Percentiles rank a stretch among this genome's conserved stretches.
These are phyloP conservation scores for Gavia stellata DNA, from an alignment of 2,113 vertebrate species.

Conservation along the genomic window DNA sequence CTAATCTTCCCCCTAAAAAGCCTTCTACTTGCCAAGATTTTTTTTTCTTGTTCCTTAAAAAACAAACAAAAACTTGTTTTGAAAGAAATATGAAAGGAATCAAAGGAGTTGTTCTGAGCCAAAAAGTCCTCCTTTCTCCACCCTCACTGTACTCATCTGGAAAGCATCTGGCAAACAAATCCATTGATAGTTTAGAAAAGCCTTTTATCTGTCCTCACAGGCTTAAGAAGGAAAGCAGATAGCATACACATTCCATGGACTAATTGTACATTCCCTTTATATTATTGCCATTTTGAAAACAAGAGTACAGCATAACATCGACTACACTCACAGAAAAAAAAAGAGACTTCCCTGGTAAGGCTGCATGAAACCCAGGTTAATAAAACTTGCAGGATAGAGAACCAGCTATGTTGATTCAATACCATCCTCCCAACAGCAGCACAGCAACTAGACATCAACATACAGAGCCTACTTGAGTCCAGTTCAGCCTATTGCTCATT, in stretches of 20 bases:
- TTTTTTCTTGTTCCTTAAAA: neutral
- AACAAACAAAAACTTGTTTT: conserved; percentile 29
- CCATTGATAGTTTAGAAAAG: neutral
- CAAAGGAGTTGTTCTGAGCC: neutral
- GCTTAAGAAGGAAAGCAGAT: neutral
- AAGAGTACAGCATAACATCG: neutral
- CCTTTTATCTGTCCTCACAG: conserved; percentile 13
- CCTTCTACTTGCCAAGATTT: neutral
- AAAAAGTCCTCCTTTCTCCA: neutral
- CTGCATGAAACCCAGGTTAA: neutral
- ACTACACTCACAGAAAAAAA: neutral
- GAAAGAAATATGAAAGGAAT: conserved; percentile 38
- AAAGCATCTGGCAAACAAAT: conserved; percentile 36
- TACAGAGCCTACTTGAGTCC: too few relatives aligned
- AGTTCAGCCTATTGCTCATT: neutral
- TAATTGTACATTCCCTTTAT: neutral
- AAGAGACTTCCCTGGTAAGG: neutral
- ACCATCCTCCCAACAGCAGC: neutral
- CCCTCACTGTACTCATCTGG: conserved; percentile 25
- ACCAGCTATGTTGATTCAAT: rapidly evolving
- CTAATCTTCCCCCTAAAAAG: neutral
- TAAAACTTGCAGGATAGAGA: neutral
- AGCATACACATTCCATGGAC: neutral
- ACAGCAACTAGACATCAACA: neutral
- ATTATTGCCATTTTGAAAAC: neutral